These are phyloP conservation scores for Mionectes macconnelli DNA, from an alignment of 2,113 vertebrate species.

Conservation along the genomic window DNA sequence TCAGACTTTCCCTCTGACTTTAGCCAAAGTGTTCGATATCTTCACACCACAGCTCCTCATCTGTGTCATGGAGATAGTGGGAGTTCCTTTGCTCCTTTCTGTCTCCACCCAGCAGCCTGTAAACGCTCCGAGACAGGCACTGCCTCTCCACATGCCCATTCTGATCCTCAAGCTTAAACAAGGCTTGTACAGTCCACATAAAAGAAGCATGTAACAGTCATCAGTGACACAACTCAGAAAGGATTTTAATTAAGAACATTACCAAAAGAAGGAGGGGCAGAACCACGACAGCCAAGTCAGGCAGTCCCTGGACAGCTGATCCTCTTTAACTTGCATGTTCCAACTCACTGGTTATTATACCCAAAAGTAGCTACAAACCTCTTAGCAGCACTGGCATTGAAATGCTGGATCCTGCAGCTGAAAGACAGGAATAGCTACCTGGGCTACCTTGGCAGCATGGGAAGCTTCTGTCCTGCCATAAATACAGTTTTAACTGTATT, in stretches of 20 bases:
- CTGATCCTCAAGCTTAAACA: background rate
- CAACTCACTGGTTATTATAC: background rate
- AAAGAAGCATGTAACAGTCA: background rate
- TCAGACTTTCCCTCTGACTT: background rate
- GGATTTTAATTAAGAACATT: conserved; percentile 48
- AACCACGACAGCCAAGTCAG: background rate
- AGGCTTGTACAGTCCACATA: background rate
- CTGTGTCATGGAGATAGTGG: background rate
- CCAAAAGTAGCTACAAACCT: background rate
- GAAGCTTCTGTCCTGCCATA: background rate
- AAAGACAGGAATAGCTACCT: background rate
- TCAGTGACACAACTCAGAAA: conserved; percentile 9
- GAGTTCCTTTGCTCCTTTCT: background rate
- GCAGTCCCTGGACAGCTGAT: background rate
- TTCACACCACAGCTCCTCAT: background rate
- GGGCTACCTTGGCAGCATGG: background rate
- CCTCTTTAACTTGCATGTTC: background rate
- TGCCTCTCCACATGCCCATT: background rate
- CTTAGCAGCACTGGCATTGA: background rate
- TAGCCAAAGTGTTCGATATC: background rate
- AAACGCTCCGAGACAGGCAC: background rate
- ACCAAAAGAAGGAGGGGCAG: background rate
- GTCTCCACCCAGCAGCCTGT: background rate
- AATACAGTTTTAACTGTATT: background rate
- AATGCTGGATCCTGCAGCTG: background rate